phyloP scores from a whole-genome alignment of 2,888 invertebrate species.

The Chalcis sispes region DNA sequence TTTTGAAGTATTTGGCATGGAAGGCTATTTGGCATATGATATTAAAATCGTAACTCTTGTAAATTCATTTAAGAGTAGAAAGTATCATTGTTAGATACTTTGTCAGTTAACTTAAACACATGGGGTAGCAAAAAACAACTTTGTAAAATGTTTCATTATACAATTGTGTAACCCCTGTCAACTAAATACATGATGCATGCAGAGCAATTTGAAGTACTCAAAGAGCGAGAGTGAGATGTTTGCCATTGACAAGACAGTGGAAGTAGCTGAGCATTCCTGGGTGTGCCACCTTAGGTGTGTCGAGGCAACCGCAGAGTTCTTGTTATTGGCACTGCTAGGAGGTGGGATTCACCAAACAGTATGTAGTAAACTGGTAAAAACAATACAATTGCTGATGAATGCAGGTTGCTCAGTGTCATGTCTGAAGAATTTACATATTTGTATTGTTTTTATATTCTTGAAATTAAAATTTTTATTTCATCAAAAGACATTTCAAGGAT shows the following conservation, averaged over 20 bases:
- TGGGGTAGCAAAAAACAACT: conserved; percentile 30
- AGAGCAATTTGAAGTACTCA: conserved; percentile 48
- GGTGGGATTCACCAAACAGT: conserved; percentile 75
- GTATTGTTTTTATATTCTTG: conserved; percentile 12
- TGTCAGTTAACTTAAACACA: conserved; percentile 16
- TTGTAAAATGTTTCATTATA: conserved; percentile 31
- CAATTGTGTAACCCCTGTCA: conserved; percentile 44
- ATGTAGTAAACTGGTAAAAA: conserved; percentile 66
- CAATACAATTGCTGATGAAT: conserved; percentile 42
- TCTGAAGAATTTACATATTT: background rate
- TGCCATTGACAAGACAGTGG: conserved; percentile 70
- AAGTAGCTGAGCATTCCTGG: conserved; percentile 71
- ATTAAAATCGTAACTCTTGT: conserved; percentile 16
- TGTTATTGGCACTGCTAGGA: conserved; percentile 73
- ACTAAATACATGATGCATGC: conserved; percentile 46
- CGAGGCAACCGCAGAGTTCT: conserved; percentile 72
- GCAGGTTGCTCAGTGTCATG: background rate
- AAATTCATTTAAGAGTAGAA: conserved; percentile 37
- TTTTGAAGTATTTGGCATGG: conserved; percentile 45
- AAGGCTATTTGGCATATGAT: conserved; percentile 33
- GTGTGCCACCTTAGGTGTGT: conserved; percentile 73
- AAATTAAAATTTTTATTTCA: background rate
- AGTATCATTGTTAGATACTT: conserved; percentile 22
- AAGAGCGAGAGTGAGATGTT: conserved; percentile 65
- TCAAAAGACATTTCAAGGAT: background rate